These are phyloP conservation scores for Cyprinella venusta DNA, from an alignment of 2,797 vertebrate species.

Conservation along the genomic window DNA sequence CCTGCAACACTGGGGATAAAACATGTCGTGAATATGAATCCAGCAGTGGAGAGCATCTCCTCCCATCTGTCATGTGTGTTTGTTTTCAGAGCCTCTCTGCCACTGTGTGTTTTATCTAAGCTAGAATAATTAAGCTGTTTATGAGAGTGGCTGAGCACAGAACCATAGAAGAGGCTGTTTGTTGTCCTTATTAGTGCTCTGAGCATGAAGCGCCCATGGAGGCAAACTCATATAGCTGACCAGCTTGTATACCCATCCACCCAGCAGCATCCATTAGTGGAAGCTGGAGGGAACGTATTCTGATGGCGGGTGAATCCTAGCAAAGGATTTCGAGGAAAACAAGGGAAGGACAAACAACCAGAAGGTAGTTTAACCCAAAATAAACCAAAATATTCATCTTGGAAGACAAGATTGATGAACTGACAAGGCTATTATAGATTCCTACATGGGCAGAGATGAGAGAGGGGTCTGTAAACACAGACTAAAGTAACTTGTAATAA, in stretches of 20 bases:
- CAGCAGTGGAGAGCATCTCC: conserved; percentile 38
- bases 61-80: conserved; percentile 54
- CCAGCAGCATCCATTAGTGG: conserved; percentile 19
- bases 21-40: conserved; percentile 51
- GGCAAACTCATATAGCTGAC: conserved; percentile 15
- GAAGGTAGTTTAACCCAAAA: neutral
- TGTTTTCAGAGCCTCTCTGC: conserved; percentile 33
- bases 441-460: neutral
- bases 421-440: neutral
- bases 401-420: neutral
- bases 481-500: conserved; percentile 1
- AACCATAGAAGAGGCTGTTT: conserved; percentile 44
- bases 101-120: conserved; percentile 40
- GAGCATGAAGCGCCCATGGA: conserved; percentile 11
- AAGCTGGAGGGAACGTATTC: neutral
- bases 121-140: conserved; percentile 43
- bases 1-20: conserved; percentile 39
- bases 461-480: conserved; percentile 5
- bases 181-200: conserved; percentile 25
- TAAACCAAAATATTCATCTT: conserved; percentile 16
- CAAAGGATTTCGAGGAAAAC: neutral
- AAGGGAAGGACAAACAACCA: neutral
- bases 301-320: neutral
- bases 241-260: conserved; percentile 9
- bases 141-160: conserved; percentile 23